These are phyloP conservation scores for Orycteropus afer DNA, from an alignment of 2,113 vertebrate genomes.

Conservation along the genomic window DNA sequence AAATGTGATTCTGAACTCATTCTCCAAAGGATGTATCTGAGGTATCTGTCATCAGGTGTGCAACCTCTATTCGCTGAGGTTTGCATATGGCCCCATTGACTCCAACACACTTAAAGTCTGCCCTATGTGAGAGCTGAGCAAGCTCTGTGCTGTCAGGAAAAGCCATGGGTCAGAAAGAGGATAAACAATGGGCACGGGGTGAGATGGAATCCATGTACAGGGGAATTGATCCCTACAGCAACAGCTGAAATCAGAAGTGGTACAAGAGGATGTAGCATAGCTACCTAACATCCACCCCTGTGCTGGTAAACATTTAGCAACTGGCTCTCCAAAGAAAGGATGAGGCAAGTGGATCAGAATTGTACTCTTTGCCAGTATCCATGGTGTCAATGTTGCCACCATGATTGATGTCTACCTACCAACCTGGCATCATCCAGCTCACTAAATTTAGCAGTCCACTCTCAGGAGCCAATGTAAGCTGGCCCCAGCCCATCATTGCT, in stretches of 20 bases:
- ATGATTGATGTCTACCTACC: background rate
- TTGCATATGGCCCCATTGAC: background rate
- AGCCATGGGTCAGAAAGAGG: background rate
- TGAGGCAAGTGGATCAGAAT: background rate
- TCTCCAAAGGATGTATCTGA: background rate
- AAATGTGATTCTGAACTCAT: background rate
- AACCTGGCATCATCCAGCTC: background rate
- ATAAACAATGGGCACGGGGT: background rate
- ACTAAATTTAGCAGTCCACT: background rate
- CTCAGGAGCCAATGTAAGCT: background rate
- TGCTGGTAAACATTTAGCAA: background rate
- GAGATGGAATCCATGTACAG: background rate
- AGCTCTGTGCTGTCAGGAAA: background rate
- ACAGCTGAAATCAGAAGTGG: background rate
- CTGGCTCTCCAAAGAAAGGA: background rate
- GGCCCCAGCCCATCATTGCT: background rate
- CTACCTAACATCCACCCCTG: background rate
- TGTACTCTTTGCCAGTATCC: background rate
- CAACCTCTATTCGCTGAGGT: background rate
- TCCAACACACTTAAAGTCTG: background rate
- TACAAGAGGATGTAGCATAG: background rate
- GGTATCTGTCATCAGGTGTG: background rate
- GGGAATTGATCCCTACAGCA: background rate
- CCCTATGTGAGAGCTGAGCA: background rate
- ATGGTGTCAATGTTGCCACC: background rate